These are phyloP conservation scores for Coenonympha arcania DNA, from an alignment of 2,888 invertebrate species.

Conservation along the genomic window DNA sequence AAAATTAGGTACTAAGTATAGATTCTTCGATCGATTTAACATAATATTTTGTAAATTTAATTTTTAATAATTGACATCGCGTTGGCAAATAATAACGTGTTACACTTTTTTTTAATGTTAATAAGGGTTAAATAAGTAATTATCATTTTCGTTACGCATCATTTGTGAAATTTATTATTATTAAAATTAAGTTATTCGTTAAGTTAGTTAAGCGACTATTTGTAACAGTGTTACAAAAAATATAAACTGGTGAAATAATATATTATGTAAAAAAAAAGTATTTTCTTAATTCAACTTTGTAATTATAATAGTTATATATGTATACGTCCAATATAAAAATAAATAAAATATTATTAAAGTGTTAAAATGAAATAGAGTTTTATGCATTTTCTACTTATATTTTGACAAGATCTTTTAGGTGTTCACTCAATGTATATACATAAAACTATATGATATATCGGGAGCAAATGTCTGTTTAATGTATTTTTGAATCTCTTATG, in stretches of 20 bases:
- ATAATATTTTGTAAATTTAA: constrained; percentile 3
- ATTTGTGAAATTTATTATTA: constrained; percentile 23
- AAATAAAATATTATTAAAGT: constrained; percentile 46
- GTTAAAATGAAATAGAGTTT: constrained; percentile 43
- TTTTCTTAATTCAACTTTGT: constrained; percentile 59
- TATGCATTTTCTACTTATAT: constrained; percentile 51
- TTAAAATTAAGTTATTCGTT: constrained; percentile 52
- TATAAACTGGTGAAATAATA: constrained; percentile 35
- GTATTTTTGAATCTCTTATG: constrained; percentile 68
- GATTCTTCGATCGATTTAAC: too few relatives aligned
- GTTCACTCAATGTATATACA: constrained; percentile 55
- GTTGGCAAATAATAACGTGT: constrained; percentile 11
- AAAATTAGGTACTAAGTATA: too few relatives aligned
- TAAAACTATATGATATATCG: constrained; percentile 36
- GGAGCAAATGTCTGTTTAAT: constrained; percentile 57
- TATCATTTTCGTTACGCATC: constrained; percentile 21
- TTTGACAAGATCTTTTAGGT: constrained; percentile 45
- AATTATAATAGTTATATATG: constrained; percentile 54
- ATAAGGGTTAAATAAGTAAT: constrained; percentile 11
- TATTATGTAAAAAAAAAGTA: constrained; percentile 38
- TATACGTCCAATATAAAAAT: constrained; percentile 54
- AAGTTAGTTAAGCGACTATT: constrained; percentile 65
- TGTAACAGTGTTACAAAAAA: constrained; percentile 50
- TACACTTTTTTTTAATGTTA: constrained; percentile 12
- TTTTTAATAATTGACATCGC: constrained; percentile 11